Base-by-base conservation (phyloP, 2,113 vertebrate genomes). In the Urocolius indicus region DNA sequence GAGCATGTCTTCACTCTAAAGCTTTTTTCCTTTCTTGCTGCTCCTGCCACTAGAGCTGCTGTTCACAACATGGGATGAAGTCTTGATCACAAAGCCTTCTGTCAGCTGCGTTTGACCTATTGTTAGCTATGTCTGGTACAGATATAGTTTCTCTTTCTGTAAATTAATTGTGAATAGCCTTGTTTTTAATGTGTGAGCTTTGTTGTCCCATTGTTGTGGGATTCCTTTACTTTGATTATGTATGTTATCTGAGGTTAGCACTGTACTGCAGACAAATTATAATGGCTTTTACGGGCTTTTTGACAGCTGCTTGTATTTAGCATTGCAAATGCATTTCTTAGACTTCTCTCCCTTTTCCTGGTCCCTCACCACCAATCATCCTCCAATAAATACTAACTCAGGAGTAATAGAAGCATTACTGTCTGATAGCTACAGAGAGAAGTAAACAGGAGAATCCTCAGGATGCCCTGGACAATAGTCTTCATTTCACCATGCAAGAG, bases 1-100 rank as follows among this genome's bases (percentile, higher is more conserved):
- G 65, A 85, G 79, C 34, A 72, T 21, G 29, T 87, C 94, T 95
- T 96, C 62, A 41, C 62, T 93, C 36, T 80, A 29, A 61, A 45
- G 54, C 87, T 91, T 94, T 93, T 66, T 77, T 71, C 30, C 22
- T 74, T 4, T 85, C 26, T 71, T 36, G 1, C 22, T 93, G 46
- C 55, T 85, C 18, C 74, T 85, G 48, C 75, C 19, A 5, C 32
- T 77, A 17, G 17, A 71, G 5, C 54, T 80, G 43, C 17, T 84
- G n/a, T 63, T 93, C 27, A 10, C 20, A 55, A 21, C 46, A 26
- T 23, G 41, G 32, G 26, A 62, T 57, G 30, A 83, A 23, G 18
- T 23, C 27, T 87, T 93, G 45, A 63, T 65, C 46, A 38, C 73
- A 82, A 89, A 92, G 38, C 46, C 30, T 89, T 87, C 55, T 71